Evolutionary conservation across 2,888 invertebrate genomes (phyloP).

Genomic region (Villa cingulata): DNA sequence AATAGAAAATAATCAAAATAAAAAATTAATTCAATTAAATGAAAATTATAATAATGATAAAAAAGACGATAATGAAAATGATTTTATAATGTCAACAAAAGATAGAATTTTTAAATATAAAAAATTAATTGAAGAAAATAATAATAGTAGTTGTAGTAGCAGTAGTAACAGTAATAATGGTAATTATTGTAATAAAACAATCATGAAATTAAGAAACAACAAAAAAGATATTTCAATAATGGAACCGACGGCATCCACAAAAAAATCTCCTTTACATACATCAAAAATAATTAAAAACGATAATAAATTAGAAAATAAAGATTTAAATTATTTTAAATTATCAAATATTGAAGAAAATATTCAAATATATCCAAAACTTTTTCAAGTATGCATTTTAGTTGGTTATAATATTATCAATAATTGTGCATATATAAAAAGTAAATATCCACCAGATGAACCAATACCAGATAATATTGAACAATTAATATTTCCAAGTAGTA

Average conservation of each 20-base stretch:
- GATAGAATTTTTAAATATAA: neutral
- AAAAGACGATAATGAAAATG: neutral
- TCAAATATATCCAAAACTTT: constrained; percentile 35
- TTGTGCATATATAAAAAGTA: constrained; percentile 55
- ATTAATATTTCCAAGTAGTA: constrained; percentile 19
- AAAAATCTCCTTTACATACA: too few species aligned
- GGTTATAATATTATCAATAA: constrained; percentile 51
- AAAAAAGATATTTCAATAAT: too few species aligned
- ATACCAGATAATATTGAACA: constrained; percentile 21
- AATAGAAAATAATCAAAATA: neutral
- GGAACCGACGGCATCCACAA: too few species aligned
- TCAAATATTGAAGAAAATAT: neutral
- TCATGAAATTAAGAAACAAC: too few species aligned
- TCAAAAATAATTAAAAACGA: too few species aligned
- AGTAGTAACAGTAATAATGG: neutral
- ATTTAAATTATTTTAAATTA: too few species aligned
- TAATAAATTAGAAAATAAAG: too few species aligned
- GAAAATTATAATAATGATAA: neutral
- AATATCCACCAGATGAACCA: constrained; percentile 48
- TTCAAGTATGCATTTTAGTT: constrained; percentile 54
- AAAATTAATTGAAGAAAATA: neutral
- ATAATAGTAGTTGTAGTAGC: neutral
- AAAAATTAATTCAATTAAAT: neutral
- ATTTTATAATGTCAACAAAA: neutral
- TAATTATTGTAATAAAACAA: neutral